Conservation (phyloP, 2,888 invertebrate genomes). For the Pinctada fucata region DNA sequence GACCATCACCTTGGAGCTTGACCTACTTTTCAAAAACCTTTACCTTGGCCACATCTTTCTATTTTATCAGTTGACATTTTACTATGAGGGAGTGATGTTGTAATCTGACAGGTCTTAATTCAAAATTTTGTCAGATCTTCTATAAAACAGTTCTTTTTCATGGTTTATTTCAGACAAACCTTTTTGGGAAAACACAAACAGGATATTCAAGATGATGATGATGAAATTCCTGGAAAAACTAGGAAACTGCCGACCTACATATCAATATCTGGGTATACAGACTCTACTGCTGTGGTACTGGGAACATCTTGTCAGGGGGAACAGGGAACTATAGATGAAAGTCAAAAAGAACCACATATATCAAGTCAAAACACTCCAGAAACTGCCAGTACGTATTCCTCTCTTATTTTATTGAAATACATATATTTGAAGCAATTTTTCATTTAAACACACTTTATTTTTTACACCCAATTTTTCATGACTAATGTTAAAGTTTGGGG, state of each 20-base stretch:
- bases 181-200: background rate
- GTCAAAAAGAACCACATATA: background rate
- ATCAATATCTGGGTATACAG: conserved; percentile 38
- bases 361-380: background rate
- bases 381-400: too few relatives aligned
- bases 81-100: background rate
- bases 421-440: too few relatives aligned
- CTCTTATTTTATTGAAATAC: too few relatives aligned
- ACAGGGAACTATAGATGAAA: background rate
- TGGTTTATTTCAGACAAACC: too few relatives aligned
- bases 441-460: too few relatives aligned
- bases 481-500: too few relatives aligned
- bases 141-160: too few relatives aligned
- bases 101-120: background rate
- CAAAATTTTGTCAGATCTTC: background rate
- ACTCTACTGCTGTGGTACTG: background rate
- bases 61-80: background rate
- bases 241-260: conserved; percentile 55
- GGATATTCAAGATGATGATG: conserved; percentile 16
- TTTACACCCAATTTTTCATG: too few relatives aligned
- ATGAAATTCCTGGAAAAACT: conserved; percentile 42
- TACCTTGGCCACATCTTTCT: too few relatives aligned
- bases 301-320: background rate
- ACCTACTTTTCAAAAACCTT: too few relatives aligned
- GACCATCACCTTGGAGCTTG: too few relatives aligned